Conservation (phyloP, 2,113 vertebrate genomes). For the Platysternon megacephalum region DNA sequence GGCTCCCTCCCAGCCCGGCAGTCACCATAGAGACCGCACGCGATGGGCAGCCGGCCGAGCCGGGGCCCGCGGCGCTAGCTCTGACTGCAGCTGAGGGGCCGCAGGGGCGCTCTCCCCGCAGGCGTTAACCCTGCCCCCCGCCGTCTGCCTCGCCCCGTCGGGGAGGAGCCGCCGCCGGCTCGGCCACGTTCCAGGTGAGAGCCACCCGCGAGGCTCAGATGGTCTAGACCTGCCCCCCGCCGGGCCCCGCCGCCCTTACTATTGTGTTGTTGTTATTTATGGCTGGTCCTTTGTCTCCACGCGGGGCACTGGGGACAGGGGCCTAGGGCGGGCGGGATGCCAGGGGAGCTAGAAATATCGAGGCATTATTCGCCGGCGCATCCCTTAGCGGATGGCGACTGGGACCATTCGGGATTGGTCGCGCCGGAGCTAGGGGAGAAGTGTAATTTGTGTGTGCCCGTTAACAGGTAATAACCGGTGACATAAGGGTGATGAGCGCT, state of each 20-base stretch:
- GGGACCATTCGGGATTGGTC: not conserved
- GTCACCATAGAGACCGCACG: constrained; percentile 62
- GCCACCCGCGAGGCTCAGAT: not conserved
- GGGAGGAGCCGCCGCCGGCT: not conserved
- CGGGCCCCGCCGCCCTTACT: not conserved
- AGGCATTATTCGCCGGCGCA: not conserved
- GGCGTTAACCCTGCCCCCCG: not conserved
- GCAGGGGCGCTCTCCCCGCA: not conserved
- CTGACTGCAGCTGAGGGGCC: not conserved
- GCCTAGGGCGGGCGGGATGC: not conserved
- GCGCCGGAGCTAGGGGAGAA: not conserved
- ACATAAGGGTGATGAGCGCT: too few relatives aligned
- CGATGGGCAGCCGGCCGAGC: constrained; percentile 18
- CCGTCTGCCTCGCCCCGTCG: not conserved
- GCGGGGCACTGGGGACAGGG: not conserved
- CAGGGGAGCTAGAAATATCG: too few relatives aligned
- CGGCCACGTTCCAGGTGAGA: constrained; percentile 41
- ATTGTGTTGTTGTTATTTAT: not conserved
- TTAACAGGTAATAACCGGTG: not conserved
- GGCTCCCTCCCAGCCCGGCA: constrained; percentile 21
- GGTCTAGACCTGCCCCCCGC: not conserved
- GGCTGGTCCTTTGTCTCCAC: not conserved
- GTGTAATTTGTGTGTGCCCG: not conserved
- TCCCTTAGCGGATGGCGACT: not conserved
- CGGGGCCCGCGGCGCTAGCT: constrained; percentile 1